Evolutionary conservation across 1,140 invertebrate species (phyloP), one percentile per base, ranked within the genome.

Genomic region (Drosophila burlai): DNA sequence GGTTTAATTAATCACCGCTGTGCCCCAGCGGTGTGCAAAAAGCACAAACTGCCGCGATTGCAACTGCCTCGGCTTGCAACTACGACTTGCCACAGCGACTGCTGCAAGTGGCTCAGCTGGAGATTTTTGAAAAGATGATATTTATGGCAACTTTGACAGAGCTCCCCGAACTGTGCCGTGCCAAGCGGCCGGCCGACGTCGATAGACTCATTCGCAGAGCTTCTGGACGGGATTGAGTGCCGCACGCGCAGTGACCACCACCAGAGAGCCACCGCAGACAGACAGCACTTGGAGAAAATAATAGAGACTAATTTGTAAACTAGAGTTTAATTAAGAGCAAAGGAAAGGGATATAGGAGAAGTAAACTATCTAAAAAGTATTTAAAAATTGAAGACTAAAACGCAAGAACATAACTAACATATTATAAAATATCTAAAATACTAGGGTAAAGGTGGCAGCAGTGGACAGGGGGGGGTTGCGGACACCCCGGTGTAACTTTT

Each of bases 111-210:
- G 86, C 86, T 68, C 86, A 84, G 85, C 81, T 89, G 85, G 85
- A 91, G 82, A 85, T 86, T 85, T 91, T 71, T 65, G 79, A 91
- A 91, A 89, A 89, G 89, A 91, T 91, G 89, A 91, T 91, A 91
- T 91, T 91, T 91, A 91, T 91, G 89, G 89, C 89, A 91, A 91
- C 81, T 91, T 89, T 91, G 89, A 91, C 89, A 91, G 81, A 78
- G 79, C 67, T 68, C 40, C 63, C 18, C 49, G 67, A 68, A 63
- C 81, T 36, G 73, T 74, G 76, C 46, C 26, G 52, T 15, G 10
- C 2, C 18, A n/a, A 18, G 16, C n/a, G 34, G 9, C n/a, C 24
- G 34, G 9, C 26, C 42, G 16, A 61, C 68, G 82, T 84, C 82
- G 79, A 91, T 91, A 91, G 84, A 89, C 83, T 89, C 83, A 80